Evolutionary conservation across 2,888 invertebrate species (phyloP).

Genomic region (Drosophila prostipennis): DNA sequence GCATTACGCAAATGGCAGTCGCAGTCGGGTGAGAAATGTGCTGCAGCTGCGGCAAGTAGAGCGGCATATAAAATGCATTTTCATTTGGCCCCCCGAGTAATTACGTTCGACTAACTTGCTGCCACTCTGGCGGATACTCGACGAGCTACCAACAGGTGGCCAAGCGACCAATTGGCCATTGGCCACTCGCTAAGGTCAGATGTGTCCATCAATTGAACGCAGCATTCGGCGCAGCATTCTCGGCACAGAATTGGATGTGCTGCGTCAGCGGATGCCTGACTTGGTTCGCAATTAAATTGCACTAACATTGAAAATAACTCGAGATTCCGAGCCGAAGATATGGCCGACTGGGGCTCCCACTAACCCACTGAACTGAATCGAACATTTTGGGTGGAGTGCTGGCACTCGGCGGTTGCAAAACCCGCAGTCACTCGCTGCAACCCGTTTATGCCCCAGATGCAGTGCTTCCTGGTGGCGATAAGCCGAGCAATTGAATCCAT

Average conservation of each 20-base stretch:
- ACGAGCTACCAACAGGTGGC: constrained; percentile 59
- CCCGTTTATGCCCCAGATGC: constrained; percentile 47
- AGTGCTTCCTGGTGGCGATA: constrained; percentile 80
- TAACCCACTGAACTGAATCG: constrained; percentile 70
- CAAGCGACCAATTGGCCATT: constrained; percentile 17
- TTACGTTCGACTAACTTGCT: constrained; percentile 37
- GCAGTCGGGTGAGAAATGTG: constrained; percentile 54
- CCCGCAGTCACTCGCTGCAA: constrained; percentile 18
- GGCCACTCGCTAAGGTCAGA: constrained; percentile 58
- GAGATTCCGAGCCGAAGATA: constrained; percentile 29
- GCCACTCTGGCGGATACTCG: constrained; percentile 51
- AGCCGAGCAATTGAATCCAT: constrained; percentile 55
- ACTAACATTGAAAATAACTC: constrained; percentile 60
- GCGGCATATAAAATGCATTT: constrained; percentile 46
- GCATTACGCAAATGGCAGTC: constrained; percentile 62
- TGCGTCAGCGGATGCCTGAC: constrained; percentile 61
- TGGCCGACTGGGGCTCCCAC: constrained; percentile 31
- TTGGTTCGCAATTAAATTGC: constrained; percentile 38
- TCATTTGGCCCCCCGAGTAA: constrained; percentile 27
- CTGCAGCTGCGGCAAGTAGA: constrained; percentile 47
- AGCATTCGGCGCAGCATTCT: constrained; percentile 48
- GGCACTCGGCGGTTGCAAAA: constrained; percentile 7
- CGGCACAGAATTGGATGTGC: constrained; percentile 31
- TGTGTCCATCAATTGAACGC: constrained; percentile 59
- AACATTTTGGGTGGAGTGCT: constrained; percentile 20